phyloP scores from a whole-genome alignment of 2,888 invertebrate genomes.

The Colostygia pectinataria region DNA sequence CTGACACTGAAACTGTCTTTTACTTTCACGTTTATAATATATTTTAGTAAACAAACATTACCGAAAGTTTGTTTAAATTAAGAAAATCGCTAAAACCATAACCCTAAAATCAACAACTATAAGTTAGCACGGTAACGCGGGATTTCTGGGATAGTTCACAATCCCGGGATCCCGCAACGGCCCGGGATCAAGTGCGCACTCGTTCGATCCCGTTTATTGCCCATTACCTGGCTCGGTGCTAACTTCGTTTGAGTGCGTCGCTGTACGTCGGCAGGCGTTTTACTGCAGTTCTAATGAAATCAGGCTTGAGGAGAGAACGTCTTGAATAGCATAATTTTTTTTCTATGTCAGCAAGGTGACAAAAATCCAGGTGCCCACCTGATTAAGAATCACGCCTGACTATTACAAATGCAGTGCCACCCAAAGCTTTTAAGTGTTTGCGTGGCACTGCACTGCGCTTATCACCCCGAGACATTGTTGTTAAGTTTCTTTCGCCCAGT shows the following conservation, averaged over 20 bases:
- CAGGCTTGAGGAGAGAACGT: neutral
- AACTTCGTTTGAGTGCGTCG: conserved; percentile 30
- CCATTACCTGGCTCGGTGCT: conserved; percentile 47
- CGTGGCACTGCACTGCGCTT: too few relatives aligned
- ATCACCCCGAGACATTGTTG: too few relatives aligned
- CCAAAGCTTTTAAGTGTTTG: too few relatives aligned
- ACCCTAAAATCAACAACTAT: conserved; percentile 7
- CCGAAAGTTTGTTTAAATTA: neutral
- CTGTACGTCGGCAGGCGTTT: neutral
- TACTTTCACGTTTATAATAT: too few relatives aligned
- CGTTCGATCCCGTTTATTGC: conserved; percentile 55
- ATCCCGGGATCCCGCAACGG: conserved; percentile 39
- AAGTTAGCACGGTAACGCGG: conserved; percentile 41
- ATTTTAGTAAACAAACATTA: too few relatives aligned
- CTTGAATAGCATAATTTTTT: too few relatives aligned
- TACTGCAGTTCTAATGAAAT: conserved; percentile 6
- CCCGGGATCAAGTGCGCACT: conserved; percentile 51
- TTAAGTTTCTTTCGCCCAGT: too few relatives aligned
- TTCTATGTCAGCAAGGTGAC: too few relatives aligned
- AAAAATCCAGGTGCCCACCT: too few relatives aligned
- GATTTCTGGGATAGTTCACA: conserved; percentile 28
- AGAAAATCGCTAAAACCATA: neutral
- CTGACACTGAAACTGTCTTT: too few relatives aligned
- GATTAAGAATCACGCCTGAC: too few relatives aligned
- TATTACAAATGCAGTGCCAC: too few relatives aligned